phyloP scores from a whole-genome alignment of 2,113 vertebrate species.

The Neopipo cinnamomea region DNA sequence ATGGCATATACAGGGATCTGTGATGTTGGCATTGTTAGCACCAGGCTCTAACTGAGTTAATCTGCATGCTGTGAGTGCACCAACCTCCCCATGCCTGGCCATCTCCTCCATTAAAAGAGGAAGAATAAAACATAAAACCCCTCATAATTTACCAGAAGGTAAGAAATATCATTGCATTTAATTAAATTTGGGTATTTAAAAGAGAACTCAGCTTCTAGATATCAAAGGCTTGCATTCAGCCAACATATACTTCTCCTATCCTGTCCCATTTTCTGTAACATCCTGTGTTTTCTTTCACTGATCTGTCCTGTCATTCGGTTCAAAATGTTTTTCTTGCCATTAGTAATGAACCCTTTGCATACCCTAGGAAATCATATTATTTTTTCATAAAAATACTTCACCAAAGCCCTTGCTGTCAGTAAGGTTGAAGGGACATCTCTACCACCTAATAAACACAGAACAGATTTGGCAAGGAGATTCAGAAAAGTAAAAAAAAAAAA shows the following conservation, averaged over 20 bases:
- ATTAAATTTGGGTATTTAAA: neutral
- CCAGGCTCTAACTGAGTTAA: neutral
- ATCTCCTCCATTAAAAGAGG: neutral
- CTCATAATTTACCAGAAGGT: neutral
- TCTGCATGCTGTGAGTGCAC: neutral
- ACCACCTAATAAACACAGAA: constrained; percentile 26
- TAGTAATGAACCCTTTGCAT: neutral
- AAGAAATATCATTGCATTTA: neutral
- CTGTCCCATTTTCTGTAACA: neutral
- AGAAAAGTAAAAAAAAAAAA: neutral
- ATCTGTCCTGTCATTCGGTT: neutral
- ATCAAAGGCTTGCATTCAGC: neutral
- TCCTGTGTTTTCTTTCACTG: neutral
- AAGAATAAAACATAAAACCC: neutral
- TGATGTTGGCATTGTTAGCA: neutral
- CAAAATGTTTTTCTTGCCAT: neutral
- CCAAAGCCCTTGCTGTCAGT: constrained; percentile 9
- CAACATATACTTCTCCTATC: neutral
- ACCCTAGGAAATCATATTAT: neutral
- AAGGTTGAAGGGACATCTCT: neutral
- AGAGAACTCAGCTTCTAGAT: neutral
- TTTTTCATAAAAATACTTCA: neutral
- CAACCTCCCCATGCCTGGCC: neutral
- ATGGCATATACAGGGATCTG: neutral
- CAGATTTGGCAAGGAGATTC: constrained; percentile 15